Conservation (phyloP, 2,113 vertebrate genomes). For the Corythoichthys intestinalis region DNA sequence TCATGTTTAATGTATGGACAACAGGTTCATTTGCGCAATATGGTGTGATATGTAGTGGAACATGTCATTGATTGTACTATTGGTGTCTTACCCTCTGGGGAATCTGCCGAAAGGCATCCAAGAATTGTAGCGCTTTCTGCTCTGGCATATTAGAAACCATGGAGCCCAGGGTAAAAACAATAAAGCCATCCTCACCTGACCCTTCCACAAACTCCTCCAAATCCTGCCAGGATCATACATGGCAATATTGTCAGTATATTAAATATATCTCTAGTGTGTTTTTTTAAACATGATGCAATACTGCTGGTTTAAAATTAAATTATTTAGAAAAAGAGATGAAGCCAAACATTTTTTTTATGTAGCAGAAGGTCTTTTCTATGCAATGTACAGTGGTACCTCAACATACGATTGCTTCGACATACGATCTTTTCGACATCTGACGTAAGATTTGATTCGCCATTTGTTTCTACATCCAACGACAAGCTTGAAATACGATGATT, state of each 20-base stretch:
- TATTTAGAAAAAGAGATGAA: background rate
- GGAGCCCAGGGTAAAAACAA: slow-evolving; percentile 94
- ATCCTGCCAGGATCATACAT: slow-evolving; percentile 72
- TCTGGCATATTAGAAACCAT: slow-evolving; percentile 82
- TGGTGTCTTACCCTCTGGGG: slow-evolving; percentile 82
- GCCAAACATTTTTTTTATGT: no score
- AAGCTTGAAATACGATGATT: no score
- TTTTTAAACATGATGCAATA: background rate
- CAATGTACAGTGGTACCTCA: no score
- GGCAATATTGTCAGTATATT: background rate
- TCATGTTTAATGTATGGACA: background rate
- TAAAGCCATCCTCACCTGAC: slow-evolving; percentile 88
- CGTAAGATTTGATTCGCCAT: no score
- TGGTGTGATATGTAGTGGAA: background rate
- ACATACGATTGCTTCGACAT: no score
- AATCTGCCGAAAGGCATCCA: slow-evolving; percentile 81
- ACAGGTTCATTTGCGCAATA: background rate
- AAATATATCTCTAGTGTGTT: background rate
- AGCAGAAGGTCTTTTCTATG: no score
- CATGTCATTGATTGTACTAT: background rate
- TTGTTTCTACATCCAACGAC: no score
- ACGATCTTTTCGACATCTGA: no score
- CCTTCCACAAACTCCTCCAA: slow-evolving; percentile 83
- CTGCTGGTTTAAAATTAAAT: background rate
- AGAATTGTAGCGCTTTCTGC: slow-evolving; percentile 77